Evolutionary conservation across 2,113 vertebrate genomes (phyloP).

Genomic region (Misgurnus anguillicaudatus): DNA sequence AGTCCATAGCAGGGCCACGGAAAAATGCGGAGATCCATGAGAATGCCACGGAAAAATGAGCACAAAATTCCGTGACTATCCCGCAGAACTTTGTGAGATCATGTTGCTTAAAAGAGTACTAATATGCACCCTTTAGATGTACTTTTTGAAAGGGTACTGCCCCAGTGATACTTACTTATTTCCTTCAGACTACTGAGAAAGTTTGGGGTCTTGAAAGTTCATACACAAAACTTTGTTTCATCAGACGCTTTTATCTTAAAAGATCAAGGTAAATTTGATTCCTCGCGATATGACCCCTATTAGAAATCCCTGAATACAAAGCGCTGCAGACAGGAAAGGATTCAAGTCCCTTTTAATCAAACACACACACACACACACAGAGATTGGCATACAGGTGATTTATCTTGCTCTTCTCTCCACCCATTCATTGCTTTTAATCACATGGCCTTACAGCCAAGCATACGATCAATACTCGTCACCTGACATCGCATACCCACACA

Average conservation of each 20-base stretch:
- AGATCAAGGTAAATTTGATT: conserved; percentile 1
- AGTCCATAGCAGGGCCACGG: too few relatives aligned
- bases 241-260: background rate
- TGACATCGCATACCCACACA: conserved; percentile 21
- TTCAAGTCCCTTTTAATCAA: conserved; percentile 20
- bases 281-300: background rate
- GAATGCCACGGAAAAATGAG: too few relatives aligned
- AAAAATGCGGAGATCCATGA: too few relatives aligned
- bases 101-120: too few relatives aligned
- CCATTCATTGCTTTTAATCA: conserved; percentile 34
- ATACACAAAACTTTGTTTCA: background rate
- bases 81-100: too few relatives aligned
- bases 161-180: too few relatives aligned
- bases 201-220: background rate
- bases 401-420: conserved; percentile 3
- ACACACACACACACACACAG: background rate
- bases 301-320: background rate
- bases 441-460: conserved; percentile 34
- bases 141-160: too few relatives aligned
- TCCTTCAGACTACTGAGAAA: background rate
- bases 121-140: too few relatives aligned
- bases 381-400: conserved; percentile 22
- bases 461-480: conserved; percentile 41
- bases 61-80: too few relatives aligned
- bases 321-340: conserved; percentile 15